Conservation (phyloP, 2,113 vertebrate species). For the Brevimyrus niger region DNA sequence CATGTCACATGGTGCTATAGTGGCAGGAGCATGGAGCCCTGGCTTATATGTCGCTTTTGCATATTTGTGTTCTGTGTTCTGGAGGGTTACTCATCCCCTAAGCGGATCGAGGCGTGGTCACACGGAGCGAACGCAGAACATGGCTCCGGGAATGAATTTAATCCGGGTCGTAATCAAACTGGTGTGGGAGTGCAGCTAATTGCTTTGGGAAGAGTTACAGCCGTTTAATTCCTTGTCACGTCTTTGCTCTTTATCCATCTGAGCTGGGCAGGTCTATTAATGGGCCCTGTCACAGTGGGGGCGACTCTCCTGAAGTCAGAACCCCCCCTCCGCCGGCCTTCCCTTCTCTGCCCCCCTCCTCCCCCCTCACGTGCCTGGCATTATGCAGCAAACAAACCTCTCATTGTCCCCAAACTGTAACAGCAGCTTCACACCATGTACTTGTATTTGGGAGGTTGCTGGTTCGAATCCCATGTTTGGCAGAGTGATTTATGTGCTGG, state of each 20-base stretch:
- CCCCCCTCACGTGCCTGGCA: not conserved
- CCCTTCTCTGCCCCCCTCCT: not conserved
- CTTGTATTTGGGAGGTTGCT: not conserved
- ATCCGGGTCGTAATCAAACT: constrained; percentile 35
- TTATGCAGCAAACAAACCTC: not conserved
- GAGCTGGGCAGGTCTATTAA: constrained; percentile 9
- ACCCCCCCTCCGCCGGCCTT: not conserved
- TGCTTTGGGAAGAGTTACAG: constrained; percentile 25
- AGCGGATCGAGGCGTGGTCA: not conserved
- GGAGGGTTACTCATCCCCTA: not conserved
- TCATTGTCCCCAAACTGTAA: not conserved
- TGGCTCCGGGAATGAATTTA: constrained; percentile 27
- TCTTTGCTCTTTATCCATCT: constrained; percentile 19
- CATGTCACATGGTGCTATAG: not conserved
- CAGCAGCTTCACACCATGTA: not conserved
- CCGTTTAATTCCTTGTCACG: constrained; percentile 22
- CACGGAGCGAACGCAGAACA: constrained; percentile 16
- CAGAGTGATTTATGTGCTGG: not conserved
- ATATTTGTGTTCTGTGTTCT: not conserved
- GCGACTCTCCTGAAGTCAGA: not conserved
- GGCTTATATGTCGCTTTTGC: not conserved
- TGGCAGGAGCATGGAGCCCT: not conserved
- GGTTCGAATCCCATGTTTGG: not conserved
- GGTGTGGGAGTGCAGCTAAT: constrained; percentile 29
- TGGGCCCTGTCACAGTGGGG: not conserved